Percentiles rank a stretch among this genome's conserved stretches.
These are phyloP conservation scores for Mycalesis mineus DNA, from an alignment of 2,888 invertebrate genomes.

Conservation along the genomic window DNA sequence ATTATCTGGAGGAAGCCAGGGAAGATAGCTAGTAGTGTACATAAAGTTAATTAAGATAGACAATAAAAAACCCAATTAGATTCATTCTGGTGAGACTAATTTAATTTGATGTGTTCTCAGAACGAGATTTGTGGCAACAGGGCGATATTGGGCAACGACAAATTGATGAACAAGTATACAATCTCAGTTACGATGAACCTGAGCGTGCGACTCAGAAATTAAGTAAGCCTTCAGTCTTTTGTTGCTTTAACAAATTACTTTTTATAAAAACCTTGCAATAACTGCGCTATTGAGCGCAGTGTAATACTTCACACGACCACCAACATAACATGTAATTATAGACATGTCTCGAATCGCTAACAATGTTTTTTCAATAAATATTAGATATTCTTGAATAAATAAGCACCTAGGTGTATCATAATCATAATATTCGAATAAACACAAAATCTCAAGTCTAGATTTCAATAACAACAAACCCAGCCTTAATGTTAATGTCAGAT, in stretches of 20 bases:
- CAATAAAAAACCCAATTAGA: too few relatives aligned
- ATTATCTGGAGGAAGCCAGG: too few relatives aligned
- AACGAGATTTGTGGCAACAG: background rate
- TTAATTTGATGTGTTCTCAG: background rate
- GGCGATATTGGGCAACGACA: slow-evolving; percentile 41
- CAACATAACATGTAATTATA: slow-evolving; percentile 48
- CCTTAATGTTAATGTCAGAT: slow-evolving; percentile 24
- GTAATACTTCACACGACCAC: slow-evolving; percentile 67
- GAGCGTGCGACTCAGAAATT: slow-evolving; percentile 73
- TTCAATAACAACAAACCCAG: slow-evolving; percentile 6
- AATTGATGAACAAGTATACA: slow-evolving; percentile 52
- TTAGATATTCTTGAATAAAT: slow-evolving; percentile 4
- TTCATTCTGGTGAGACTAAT: background rate
- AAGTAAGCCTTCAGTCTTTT: slow-evolving; percentile 70
- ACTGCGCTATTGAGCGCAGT: slow-evolving; percentile 57
- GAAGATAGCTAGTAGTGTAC: too few relatives aligned
- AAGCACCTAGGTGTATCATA: background rate
- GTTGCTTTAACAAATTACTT: slow-evolving; percentile 63
- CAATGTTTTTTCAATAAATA: background rate
- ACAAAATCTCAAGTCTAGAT: slow-evolving; percentile 5
- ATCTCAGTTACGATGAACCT: slow-evolving; percentile 54
- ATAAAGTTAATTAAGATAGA: too few relatives aligned
- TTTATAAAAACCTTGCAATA: slow-evolving; percentile 66
- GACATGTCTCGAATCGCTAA: slow-evolving; percentile 3
- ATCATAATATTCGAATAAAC: background rate